These are phyloP conservation scores for Apodemus agrarius DNA, from an alignment of 2,797 vertebrate species.

Conservation along the genomic window DNA sequence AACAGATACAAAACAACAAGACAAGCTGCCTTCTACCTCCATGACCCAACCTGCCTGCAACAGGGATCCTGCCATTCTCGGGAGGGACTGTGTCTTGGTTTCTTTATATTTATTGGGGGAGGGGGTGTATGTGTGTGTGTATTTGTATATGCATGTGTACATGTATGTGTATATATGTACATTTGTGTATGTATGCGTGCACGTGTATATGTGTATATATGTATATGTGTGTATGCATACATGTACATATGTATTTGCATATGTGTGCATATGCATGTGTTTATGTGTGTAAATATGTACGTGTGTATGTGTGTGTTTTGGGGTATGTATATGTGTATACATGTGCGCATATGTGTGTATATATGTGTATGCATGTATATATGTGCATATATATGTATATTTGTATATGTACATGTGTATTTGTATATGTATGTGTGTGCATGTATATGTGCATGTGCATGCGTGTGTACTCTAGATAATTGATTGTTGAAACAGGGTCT, in stretches of 20 bases:
- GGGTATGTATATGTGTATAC: too few species aligned
- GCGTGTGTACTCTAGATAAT: neutral
- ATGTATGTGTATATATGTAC: rapidly evolving
- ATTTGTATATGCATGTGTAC: neutral
- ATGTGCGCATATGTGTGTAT: too few species aligned
- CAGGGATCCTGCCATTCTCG: neutral
- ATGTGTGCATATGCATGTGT: too few species aligned
- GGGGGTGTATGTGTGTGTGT: neutral
- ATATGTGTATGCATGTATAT: too few species aligned
- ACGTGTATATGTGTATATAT: neutral
- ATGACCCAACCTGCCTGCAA: too few species aligned
- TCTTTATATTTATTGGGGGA: neutral
- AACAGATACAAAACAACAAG: neutral
- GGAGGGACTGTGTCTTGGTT: neutral
- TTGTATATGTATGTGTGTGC: too few species aligned
- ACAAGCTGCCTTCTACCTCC: neutral
- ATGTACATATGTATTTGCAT: too few species aligned
- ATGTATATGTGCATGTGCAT: neutral
- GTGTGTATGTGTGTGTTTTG: too few species aligned
- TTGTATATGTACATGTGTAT: too few species aligned
- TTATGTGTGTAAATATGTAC: rapidly evolving
- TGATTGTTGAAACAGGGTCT: neutral
- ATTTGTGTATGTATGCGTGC: rapidly evolving
- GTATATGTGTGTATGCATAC: too few species aligned
- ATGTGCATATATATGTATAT: too few species aligned